Conservation (phyloP, 2,888 invertebrate genomes). For the Pristionchus japonicus region DNA sequence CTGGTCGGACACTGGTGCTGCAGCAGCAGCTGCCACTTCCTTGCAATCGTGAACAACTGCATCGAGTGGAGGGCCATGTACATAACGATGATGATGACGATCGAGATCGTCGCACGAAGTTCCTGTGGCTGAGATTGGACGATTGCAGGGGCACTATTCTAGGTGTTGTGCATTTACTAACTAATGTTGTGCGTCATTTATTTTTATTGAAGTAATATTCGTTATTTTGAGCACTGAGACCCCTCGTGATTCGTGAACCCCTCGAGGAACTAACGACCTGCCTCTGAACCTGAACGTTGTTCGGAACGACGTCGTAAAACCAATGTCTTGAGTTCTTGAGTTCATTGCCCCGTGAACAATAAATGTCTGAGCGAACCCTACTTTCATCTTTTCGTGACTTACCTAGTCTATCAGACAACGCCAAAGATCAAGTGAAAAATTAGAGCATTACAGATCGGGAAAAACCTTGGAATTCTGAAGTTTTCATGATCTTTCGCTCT, state of each 20-base stretch:
- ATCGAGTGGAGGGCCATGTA: conserved; percentile 72
- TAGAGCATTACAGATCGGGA: too few relatives aligned
- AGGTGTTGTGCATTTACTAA: neutral
- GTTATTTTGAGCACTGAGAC: too few relatives aligned
- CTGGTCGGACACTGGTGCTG: conserved; percentile 70
- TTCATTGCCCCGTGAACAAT: neutral
- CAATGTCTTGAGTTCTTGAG: neutral
- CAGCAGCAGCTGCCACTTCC: conserved; percentile 73
- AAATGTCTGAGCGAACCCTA: too few relatives aligned
- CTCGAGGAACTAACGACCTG: too few relatives aligned
- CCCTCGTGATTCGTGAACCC: neutral
- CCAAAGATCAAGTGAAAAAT: too few relatives aligned
- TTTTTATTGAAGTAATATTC: too few relatives aligned
- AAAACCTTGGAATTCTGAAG: too few relatives aligned
- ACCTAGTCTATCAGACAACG: too few relatives aligned
- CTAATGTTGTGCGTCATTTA: too few relatives aligned
- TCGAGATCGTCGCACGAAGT: conserved; percentile 67
- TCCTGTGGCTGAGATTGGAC: conserved; percentile 16
- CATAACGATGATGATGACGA: conserved; percentile 72
- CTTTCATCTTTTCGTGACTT: too few relatives aligned
- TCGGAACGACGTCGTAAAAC: neutral
- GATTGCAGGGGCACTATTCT: too few relatives aligned
- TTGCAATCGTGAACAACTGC: conserved; percentile 66
- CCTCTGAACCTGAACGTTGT: neutral
- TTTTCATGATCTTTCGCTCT: too few relatives aligned